These are phyloP conservation scores for Brachionus calyciflorus DNA, from an alignment of 1,140 invertebrate genomes.

Conservation along the genomic window DNA sequence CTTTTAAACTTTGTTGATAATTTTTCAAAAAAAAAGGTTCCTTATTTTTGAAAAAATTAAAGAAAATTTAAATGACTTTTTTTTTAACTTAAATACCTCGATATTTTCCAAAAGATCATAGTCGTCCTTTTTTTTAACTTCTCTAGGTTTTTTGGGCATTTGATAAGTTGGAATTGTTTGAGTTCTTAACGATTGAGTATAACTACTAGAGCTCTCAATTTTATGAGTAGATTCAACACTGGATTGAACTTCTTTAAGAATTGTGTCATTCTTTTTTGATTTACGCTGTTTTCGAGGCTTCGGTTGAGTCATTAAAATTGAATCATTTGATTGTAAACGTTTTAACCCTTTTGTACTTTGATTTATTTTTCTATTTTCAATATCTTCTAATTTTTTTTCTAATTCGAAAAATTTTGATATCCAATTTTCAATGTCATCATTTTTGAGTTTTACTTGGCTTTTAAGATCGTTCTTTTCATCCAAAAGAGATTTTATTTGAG, in stretches of 20 bases:
- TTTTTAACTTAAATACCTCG: neutral
- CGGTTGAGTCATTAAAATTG: neutral
- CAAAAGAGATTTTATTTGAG: neutral
- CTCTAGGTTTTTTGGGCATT: neutral
- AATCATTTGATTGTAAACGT: too few relatives aligned
- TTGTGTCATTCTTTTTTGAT: neutral
- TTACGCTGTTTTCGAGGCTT: neutral
- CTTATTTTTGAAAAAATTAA: constrained; percentile 3
- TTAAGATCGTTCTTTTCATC: neutral
- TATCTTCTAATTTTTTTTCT: neutral
- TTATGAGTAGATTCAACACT: neutral
- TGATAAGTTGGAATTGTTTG: neutral
- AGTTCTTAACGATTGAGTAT: neutral
- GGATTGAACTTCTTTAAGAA: neutral
- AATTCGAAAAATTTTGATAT: neutral
- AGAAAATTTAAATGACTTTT: neutral
- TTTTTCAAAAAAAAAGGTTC: constrained; percentile 15
- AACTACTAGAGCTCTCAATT: neutral
- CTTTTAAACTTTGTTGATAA: neutral
- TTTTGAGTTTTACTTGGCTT: neutral
- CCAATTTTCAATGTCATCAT: constrained; percentile 16
- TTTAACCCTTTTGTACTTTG: neutral
- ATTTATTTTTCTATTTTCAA: neutral
- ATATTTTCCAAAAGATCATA: neutral
- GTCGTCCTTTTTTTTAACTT: neutral